Conservation (phyloP, 2,888 invertebrate genomes). For the Plagiodera versicolora region DNA sequence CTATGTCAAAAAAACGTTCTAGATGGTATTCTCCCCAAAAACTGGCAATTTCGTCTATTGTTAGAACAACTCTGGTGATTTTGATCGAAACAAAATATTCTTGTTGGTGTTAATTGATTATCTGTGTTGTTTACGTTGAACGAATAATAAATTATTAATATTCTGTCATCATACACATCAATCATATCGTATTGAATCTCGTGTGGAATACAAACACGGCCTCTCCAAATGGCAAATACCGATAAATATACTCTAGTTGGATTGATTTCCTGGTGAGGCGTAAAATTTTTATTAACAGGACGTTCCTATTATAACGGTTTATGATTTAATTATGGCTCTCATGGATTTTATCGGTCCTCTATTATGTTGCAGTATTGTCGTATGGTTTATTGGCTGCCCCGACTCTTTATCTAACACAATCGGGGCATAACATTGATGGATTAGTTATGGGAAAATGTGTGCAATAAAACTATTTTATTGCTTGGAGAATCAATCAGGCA, state of each 20-base stretch:
- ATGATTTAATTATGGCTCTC: slow-evolving; percentile 28
- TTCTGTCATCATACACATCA: slow-evolving; percentile 8
- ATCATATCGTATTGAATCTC: slow-evolving; percentile 29
- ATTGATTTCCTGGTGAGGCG: slow-evolving; percentile 24
- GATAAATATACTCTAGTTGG: slow-evolving; percentile 29
- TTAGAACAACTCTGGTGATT: no score
- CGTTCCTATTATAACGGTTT: slow-evolving; percentile 23
- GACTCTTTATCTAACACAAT: slow-evolving; percentile 10
- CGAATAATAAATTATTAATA: slow-evolving; percentile 21
- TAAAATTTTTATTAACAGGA: slow-evolving; percentile 26
- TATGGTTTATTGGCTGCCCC: slow-evolving; percentile 10
- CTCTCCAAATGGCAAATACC: slow-evolving; percentile 25
- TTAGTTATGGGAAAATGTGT: slow-evolving; percentile 1
- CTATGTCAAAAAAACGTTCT: no score
- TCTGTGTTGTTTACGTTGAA: slow-evolving; percentile 1
- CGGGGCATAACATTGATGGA: slow-evolving; percentile 4
- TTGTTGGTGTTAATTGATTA: neutral
- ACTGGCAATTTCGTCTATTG: no score
- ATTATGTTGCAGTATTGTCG: slow-evolving; percentile 23
- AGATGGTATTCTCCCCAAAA: no score
- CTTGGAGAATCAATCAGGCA: neutral
- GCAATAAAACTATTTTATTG: neutral
- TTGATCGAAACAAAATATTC: no score
- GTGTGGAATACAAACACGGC: slow-evolving; percentile 29
- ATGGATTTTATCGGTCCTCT: slow-evolving; percentile 22